Conservation (phyloP, 2,113 vertebrate genomes). For the Cavia porcellus region DNA sequence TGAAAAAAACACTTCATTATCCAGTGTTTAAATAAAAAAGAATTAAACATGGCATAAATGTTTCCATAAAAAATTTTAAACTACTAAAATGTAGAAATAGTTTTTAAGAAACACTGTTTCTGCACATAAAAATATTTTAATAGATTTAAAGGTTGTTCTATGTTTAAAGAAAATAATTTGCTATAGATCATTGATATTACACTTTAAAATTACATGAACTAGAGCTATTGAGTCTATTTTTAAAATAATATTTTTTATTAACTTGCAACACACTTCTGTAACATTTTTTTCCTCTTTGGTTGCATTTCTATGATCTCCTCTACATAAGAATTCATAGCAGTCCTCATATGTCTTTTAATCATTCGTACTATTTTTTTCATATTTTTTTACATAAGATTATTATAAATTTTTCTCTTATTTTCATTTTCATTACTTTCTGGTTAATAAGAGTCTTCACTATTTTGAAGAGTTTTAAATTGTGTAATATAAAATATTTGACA, state of each 20-base stretch:
- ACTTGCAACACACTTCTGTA: background rate
- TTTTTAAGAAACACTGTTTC: background rate
- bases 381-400: background rate
- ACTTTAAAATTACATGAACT: background rate
- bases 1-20: background rate
- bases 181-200: background rate
- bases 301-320: background rate
- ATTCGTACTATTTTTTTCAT: background rate
- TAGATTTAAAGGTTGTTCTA: background rate
- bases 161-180: background rate
- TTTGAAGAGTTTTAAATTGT: background rate
- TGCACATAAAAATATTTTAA: background rate
- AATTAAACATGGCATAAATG: slow-evolving; percentile 83
- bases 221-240: background rate
- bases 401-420: background rate
- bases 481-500: background rate
- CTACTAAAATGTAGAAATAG: background rate
- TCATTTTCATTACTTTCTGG: background rate
- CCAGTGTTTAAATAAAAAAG: slow-evolving; percentile 76
- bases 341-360: background rate
- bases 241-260: background rate
- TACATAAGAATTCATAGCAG: background rate
- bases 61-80: slow-evolving; percentile 66
- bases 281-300: background rate
- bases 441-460: background rate